Evolutionary conservation across 2,888 invertebrate species (phyloP).

Genomic region (Zhuqinia jingwanae): DNA sequence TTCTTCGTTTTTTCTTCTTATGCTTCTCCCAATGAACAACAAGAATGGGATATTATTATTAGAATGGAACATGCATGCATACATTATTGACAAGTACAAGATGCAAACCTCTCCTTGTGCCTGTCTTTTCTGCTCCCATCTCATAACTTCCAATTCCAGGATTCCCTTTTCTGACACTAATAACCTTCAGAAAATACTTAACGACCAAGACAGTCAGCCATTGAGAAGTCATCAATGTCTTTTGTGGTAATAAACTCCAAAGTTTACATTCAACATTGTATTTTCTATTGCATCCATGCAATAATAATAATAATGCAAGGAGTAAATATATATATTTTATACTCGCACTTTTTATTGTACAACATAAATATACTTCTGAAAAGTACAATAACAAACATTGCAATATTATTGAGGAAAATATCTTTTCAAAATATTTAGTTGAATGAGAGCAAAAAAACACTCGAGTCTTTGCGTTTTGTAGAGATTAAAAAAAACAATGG

Average conservation of each 20-base stretch:
- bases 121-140: slow-evolving; percentile 65
- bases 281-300: not conserved
- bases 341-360: too few relatives aligned
- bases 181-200: slow-evolving; percentile 71
- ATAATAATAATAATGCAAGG: not conserved
- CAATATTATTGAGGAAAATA: too few relatives aligned
- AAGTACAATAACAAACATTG: not conserved
- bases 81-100: slow-evolving; percentile 44
- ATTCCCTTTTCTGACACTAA: slow-evolving; percentile 73
- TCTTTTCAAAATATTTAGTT: too few relatives aligned
- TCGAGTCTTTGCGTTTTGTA: too few relatives aligned
- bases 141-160: slow-evolving; percentile 73
- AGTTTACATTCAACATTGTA: not conserved
- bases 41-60: too few relatives aligned
- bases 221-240: slow-evolving; percentile 69
- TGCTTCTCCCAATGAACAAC: too few relatives aligned
- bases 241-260: slow-evolving; percentile 54
- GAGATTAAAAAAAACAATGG: too few relatives aligned
- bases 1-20: not conserved
- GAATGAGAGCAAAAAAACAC: too few relatives aligned
- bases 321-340: too few relatives aligned
- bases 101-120: slow-evolving; percentile 25
- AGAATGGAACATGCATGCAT: not conserved
- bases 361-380: too few relatives aligned
- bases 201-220: slow-evolving; percentile 61